Base-by-base conservation (phyloP, 2,113 vertebrate species). In the Psilopsiagon aymara region DNA sequence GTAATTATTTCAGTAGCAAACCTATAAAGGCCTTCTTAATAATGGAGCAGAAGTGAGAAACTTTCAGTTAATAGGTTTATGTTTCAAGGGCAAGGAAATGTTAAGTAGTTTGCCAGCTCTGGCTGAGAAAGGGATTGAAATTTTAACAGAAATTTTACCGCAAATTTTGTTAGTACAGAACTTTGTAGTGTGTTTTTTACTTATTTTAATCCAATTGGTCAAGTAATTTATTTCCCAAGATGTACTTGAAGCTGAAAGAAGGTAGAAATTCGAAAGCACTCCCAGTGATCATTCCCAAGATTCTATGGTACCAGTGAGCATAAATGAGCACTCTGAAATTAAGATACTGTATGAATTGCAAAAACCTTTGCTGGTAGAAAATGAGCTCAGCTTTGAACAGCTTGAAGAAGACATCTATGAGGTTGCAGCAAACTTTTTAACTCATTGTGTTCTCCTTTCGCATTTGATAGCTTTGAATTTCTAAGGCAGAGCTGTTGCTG, bases 171-270 rank as follows among this genome's bases (percentile, higher is more conserved):
- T 92, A 67, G 35, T 75, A 75, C 17, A 53, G 47, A 57, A 66
- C 33, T 88, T 92, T 64, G 60, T 57, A 84, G 73, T 1, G 9
- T 13, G 55, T 17, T 52, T 94, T 96, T 94, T 66, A 41, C 88
- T 84, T 83, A 78, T 47, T 88, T 95, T 93, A 78, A 68, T 93
- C 21, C 69, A 66, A 10, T 68, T 68, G 55, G 17, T 82, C 44
- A 84, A 86, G 31, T 91, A 79, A 90, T 88, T 95, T 92, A 59
- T 83, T 93, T 93, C 21, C 43, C n/a, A 55, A 75, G 62, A 84
- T 76, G 13, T 62, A 57, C 82, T 84, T 82, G 76, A 94, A 86
- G 35, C 60, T 90, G 39, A 84, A 95, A 88, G 57, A 93, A 51
- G 27, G 7, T 52, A 49, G 43, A 84, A 86, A 92, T 88, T 62